Base-by-base conservation (phyloP, 2,113 vertebrate genomes). In the Chaetodon auriga region DNA sequence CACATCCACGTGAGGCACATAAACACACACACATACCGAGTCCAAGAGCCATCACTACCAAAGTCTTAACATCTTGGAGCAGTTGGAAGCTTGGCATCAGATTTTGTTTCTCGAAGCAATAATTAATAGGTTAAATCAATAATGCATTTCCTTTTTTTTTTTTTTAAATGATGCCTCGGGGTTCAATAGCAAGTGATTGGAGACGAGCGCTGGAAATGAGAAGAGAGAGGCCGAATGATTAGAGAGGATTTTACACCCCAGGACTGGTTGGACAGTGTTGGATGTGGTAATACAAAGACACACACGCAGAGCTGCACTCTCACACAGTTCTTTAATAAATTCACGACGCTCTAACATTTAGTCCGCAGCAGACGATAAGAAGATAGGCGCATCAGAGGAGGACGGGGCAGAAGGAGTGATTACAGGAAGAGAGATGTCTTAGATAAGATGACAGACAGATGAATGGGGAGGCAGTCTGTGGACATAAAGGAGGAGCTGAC, bases 391-490 rank as follows among this genome's bases (percentile, higher is more conserved):
- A 3, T n/a, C 54, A 57, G 69, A 65, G 35, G 54, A 76, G 54
- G 75, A 76, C 13, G 8, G 36, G 62, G 80, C 51, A 75, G 84
- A 84, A 76, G 84, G 66, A 78, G 73, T 82, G 90, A 92, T 90
- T 87, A 91, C 84, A 81, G 80, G 57, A 79, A 83, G 80, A 58
- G 30, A 79, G 77, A 85, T 66, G 84, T 91, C 54, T 7, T 30
- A 68, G 85, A 91, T 93, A 85, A 90, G 87, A 83, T 87, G 89
- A 86, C 87, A 79, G 84, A 80, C 85, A 63, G 78, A 88, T 89
- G 86, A 90, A 86, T 84, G 68, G 53, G 48, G 62, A 60, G 23
- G 70, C 35, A 55, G 82, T 87, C 60, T 89, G 75, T 65, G 64
- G 69, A 51, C 68, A 82, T 62, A 80, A 90, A 79, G 54, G 70